Conservation (phyloP, 2,888 invertebrate genomes). For the Meliscaeva auricollis region DNA sequence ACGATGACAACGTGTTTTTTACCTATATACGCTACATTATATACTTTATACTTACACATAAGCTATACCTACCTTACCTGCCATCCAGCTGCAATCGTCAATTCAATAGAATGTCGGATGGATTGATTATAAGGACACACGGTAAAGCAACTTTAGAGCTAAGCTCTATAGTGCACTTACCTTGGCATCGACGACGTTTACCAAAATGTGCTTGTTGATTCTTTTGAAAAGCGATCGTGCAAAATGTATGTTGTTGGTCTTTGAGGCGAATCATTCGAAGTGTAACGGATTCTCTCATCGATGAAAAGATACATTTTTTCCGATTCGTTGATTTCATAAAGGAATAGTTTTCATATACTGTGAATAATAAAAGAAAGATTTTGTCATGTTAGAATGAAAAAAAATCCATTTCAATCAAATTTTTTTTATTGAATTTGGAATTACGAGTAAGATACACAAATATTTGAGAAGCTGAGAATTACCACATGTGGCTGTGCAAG, state of each 20-base stretch:
- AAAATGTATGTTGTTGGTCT: constrained; percentile 43
- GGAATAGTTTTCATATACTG: constrained; percentile 1
- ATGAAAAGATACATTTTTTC: constrained; percentile 44
- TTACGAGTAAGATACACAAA: neutral
- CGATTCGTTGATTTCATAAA: constrained; percentile 38
- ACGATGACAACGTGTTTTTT: constrained; percentile 26
- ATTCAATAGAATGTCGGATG: constrained; percentile 50
- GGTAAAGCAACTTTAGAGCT: constrained; percentile 5
- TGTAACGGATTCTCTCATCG: constrained; percentile 32
- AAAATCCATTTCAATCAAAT: neutral
- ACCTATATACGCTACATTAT: no score
- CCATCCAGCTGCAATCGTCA: constrained; percentile 5
- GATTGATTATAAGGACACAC: constrained; percentile 45
- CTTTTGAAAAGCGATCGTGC: constrained; percentile 44
- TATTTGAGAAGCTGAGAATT: no score
- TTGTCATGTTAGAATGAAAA: constrained; percentile 1
- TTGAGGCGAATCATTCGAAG: constrained; percentile 32
- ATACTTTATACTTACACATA: no score
- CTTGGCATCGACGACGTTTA: constrained; percentile 41
- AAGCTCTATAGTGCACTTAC: constrained; percentile 24
- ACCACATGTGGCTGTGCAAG: no score
- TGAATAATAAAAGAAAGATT: constrained; percentile 18
- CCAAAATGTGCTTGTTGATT: constrained; percentile 53
- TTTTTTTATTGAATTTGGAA: neutral
- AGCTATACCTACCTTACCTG: neutral